phyloP scores from a whole-genome alignment of 2,797 vertebrate species.

The Catostomus latipinnis region DNA sequence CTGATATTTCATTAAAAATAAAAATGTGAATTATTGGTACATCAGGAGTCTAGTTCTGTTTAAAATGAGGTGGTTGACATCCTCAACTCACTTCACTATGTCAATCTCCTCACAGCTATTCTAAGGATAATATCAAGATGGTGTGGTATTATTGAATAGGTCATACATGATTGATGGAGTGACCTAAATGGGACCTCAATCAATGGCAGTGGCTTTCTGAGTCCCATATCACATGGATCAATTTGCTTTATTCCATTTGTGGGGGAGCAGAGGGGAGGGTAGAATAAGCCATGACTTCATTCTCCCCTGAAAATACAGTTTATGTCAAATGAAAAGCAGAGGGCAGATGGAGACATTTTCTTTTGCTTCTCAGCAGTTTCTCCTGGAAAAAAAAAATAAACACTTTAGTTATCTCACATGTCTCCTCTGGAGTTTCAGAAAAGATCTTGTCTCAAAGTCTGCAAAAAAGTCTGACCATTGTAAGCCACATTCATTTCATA shows the following conservation, averaged over 20 bases:
- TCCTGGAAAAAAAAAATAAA: no score
- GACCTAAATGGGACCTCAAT: conserved; percentile 46
- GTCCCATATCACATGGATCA: conserved; percentile 48
- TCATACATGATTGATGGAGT: conserved; percentile 42
- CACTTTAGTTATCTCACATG: no score
- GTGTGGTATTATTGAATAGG: conserved; percentile 31
- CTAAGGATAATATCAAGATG: conserved; percentile 32
- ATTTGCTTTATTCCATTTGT: conserved; percentile 43
- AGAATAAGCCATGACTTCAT: conserved; percentile 27
- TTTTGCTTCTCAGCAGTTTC: no score
- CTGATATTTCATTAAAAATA: conserved; percentile 4
- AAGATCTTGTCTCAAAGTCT: no score
- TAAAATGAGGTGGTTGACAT: conserved; percentile 10
- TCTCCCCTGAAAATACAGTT: neutral
- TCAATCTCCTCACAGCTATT: conserved; percentile 23
- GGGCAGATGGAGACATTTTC: no score
- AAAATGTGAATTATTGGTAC: conserved; percentile 23
- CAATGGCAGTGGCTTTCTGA: conserved; percentile 41
- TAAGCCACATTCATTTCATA: no score
- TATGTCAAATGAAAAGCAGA: conserved; percentile 7
- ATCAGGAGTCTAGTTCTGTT: conserved; percentile 23
- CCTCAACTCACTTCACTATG: conserved; percentile 4
- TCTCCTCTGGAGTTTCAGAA: no score
- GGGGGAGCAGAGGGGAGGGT: conserved; percentile 5
- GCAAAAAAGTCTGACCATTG: no score